Base-by-base conservation (phyloP, 1,140 invertebrate species). In the Bilobella aurantiaca region DNA sequence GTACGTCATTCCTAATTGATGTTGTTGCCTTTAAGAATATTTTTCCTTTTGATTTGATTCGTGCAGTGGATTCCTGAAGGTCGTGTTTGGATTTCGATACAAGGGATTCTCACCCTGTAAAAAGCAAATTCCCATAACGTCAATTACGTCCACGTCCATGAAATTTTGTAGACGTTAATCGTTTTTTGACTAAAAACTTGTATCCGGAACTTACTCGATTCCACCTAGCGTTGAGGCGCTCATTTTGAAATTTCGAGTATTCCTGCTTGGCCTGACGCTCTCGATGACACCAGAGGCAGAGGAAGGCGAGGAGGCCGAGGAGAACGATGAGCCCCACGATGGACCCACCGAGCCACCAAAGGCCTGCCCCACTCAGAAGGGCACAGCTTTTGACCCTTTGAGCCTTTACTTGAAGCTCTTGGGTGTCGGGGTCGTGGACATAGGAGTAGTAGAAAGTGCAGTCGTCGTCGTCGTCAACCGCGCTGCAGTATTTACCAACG, bases 61-160 rank as follows among this genome's bases (percentile, higher is more conserved):
- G 74, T 97, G 98, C 2, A 90, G 96, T 53, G 96, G 96, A 82
- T 99, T 99, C 78, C 95, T 95, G 80, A 97, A 98, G 25, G 94
- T 98, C 27, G 94, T 93, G n/a, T 94, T 98, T 16, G 95, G 94
- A 83, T 94, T 91, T 77, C 92, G 95, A 81, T 96, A 99, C 73
- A 98, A 92, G 60, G 96, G 96, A 86, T 99, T 99, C 78, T 98
- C 93, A 67, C 91, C 91, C 90, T 95, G 79, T 66, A 80, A 80
- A 77, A 65, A 70, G 75, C 18, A 42, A 53, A 53, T 53, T 53
- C 8, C 49, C 8, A 42, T 12, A 42, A 42, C 34, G 18, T 8
- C 18, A 8, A 42, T 18, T 42, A 42, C 18, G 18, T 12, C 18
- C 8, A 53, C 8, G 5, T 23, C 12, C 8, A 23, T 53, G 14